These are phyloP conservation scores for Cuniculus paca DNA, from an alignment of 2,797 vertebrate genomes.

Conservation along the genomic window DNA sequence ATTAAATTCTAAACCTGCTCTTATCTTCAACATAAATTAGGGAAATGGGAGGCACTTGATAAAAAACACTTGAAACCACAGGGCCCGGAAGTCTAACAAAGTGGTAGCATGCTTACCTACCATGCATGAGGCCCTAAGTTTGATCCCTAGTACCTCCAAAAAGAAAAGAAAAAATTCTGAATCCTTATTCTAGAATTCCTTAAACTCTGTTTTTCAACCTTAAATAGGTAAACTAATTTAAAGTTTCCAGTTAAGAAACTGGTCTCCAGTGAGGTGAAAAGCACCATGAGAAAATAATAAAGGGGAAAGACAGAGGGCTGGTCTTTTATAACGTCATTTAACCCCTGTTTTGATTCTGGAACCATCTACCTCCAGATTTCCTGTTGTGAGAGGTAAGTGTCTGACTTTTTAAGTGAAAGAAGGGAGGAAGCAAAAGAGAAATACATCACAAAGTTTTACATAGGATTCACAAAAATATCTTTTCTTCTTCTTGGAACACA, in stretches of 20 bases:
- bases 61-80: slow-evolving; percentile 38
- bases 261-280: background rate
- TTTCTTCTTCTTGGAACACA: background rate
- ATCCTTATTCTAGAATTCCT: background rate
- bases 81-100: background rate
- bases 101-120: background rate
- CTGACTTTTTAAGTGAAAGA: background rate
- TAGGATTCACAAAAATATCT: background rate
- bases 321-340: background rate
- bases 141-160: background rate
- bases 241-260: slow-evolving; percentile 36
- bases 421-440: background rate
- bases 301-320: background rate
- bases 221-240: background rate
- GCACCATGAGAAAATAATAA: background rate
- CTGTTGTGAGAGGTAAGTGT: background rate
- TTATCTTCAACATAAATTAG: slow-evolving; percentile 39
- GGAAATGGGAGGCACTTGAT: background rate
- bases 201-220: slow-evolving; percentile 24
- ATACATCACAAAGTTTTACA: background rate
- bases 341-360: background rate
- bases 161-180: background rate
- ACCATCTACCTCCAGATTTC: background rate
- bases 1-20: slow-evolving; percentile 13
- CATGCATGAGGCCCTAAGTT: background rate